Percentiles rank a stretch among this genome's conserved stretches.
These are phyloP conservation scores for Andrena chrysosceles DNA, from an alignment of 2,888 invertebrate species.

Conservation along the genomic window DNA sequence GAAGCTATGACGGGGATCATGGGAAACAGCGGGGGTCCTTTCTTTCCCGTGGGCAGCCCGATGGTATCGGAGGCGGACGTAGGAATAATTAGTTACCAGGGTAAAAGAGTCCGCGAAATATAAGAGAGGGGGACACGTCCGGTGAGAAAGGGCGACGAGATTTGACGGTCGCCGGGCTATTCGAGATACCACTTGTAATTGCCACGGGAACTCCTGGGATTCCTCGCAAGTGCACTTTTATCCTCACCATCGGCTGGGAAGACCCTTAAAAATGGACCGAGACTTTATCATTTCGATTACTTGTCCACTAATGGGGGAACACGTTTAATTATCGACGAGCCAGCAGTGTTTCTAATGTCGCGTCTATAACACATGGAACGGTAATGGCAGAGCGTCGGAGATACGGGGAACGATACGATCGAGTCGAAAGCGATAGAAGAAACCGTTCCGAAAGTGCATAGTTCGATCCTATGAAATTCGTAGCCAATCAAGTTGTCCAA, in stretches of 20 bases:
- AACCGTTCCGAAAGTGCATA: constrained; percentile 25
- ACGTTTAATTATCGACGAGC: constrained; percentile 12
- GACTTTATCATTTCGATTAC: too few species aligned
- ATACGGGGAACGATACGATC: neutral
- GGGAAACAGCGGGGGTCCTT: constrained; percentile 46
- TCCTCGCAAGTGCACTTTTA: neutral
- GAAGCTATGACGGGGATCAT: constrained; percentile 61
- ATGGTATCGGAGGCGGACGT: constrained; percentile 24
- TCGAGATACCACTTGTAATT: neutral
- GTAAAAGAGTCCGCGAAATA: constrained; percentile 31
- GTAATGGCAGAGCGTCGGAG: neutral
- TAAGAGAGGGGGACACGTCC: neutral
- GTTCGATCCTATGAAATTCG: constrained; percentile 56
- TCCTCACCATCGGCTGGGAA: too few species aligned
- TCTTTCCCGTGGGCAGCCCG: constrained; percentile 27
- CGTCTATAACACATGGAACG: neutral
- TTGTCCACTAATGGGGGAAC: neutral
- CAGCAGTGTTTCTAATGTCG: neutral
- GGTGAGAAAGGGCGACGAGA: neutral
- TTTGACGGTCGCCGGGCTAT: neutral
- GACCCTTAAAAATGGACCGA: too few species aligned
- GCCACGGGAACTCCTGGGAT: neutral
- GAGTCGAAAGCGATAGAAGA: constrained; percentile 6
- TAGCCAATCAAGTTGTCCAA: constrained; percentile 57
- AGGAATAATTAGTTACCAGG: constrained; percentile 45